Conservation (phyloP, 2,888 invertebrate genomes). For the Parelbella ahira region DNA sequence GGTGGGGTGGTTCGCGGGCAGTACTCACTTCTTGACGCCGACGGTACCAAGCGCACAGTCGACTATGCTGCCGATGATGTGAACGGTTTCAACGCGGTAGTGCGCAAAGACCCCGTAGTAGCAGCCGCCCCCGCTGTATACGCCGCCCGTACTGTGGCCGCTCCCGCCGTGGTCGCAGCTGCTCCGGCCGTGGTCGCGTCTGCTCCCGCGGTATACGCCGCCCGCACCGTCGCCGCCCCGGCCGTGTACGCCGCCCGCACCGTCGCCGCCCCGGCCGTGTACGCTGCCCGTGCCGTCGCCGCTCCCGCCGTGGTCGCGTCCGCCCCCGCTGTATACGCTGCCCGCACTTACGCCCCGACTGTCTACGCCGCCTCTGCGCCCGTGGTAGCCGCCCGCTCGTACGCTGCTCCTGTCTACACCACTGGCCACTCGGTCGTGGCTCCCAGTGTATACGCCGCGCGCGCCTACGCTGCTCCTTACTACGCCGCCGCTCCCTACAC, state of each 20-base stretch:
- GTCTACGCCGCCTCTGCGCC: too few species aligned
- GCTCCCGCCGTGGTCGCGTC: conserved; percentile 29
- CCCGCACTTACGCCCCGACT: conserved; percentile 26
- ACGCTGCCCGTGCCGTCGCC: conserved; percentile 36
- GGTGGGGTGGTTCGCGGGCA: conserved; percentile 74
- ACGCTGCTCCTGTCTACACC: conserved; percentile 26
- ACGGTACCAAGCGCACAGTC: conserved; percentile 76
- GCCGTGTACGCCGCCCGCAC: too few species aligned
- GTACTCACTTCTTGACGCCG: conserved; percentile 76
- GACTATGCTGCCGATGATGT: conserved; percentile 77
- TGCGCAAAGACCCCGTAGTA: conserved; percentile 66
- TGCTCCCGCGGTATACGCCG: conserved; percentile 30
- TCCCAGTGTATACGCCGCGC: conserved; percentile 28
- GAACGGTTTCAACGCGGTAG: conserved; percentile 79
- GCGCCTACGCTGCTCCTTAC: conserved; percentile 27
- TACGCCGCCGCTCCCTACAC: conserved; percentile 27
- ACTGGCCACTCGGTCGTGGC: conserved; percentile 23
- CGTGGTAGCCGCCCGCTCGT: conserved; percentile 30
- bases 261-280: conserved; percentile 32
- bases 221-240: conserved; percentile 36
- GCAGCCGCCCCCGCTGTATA: conserved; percentile 32
- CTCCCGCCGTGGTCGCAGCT: conserved; percentile 29
- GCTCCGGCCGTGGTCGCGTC: conserved; percentile 33
- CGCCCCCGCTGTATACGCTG: too few species aligned
- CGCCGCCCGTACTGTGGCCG: conserved; percentile 30